Percentiles rank a stretch among this genome's conserved stretches.
These are phyloP conservation scores for Schizothorax lantsangensis DNA, from an alignment of 2,797 vertebrate species.

Conservation along the genomic window DNA sequence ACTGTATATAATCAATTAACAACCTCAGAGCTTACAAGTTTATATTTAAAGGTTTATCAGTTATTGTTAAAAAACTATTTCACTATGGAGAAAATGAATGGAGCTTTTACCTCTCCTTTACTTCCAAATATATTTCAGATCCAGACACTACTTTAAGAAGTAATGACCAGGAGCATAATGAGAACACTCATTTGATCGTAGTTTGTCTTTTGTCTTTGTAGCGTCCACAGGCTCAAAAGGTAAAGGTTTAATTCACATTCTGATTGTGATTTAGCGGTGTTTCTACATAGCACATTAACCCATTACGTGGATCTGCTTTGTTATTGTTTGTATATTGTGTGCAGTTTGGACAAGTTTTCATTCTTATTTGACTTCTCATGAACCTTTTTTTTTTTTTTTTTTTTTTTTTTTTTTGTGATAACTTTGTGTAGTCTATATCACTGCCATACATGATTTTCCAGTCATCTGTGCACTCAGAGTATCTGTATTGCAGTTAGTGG, in stretches of 20 bases:
- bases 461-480: not conserved
- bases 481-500: not conserved
- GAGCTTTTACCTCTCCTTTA: too few species aligned
- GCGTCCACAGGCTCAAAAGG: conserved; percentile 99
- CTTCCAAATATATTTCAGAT: not conserved
- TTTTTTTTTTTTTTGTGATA: not conserved
- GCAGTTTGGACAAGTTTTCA: conserved; percentile 1
- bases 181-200: not conserved
- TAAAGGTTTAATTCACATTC: conserved; percentile 78
- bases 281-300: not conserved
- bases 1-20: too few species aligned
- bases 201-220: conserved; percentile 66
- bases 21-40: too few species aligned
- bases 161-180: not conserved
- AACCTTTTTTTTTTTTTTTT: not conserved
- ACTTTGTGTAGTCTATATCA: not conserved
- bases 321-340: not conserved
- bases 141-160: not conserved
- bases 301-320: not conserved
- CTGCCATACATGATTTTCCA: not conserved
- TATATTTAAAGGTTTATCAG: too few species aligned
- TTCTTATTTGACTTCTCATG: conserved; percentile 1
- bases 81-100: too few species aligned
- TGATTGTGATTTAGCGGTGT: conserved; percentile 10
- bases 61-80: too few species aligned